phyloP scores from a whole-genome alignment of 1,140 invertebrate species.

The Drosophila bocqueti region DNA sequence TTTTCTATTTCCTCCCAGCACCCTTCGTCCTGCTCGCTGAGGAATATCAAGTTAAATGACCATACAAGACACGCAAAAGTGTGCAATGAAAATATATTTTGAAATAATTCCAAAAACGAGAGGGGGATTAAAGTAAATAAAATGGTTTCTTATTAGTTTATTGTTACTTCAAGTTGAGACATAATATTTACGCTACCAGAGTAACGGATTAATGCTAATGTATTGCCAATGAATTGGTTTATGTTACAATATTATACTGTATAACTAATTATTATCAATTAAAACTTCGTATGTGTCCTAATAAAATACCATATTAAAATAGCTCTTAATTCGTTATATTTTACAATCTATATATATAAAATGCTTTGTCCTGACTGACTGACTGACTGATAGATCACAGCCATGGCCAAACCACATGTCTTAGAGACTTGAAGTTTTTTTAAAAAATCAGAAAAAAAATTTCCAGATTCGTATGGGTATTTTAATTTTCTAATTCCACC shows the following conservation, averaged over 20 bases:
- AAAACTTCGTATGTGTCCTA: accelerated
- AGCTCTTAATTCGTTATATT: background rate
- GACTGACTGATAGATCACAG: no score
- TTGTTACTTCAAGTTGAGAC: background rate
- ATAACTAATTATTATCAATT: background rate
- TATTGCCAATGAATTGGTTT: background rate
- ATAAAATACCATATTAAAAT: background rate
- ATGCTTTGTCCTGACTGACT: no score
- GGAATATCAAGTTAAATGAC: slow-evolving; percentile 45
- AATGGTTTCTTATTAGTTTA: background rate
- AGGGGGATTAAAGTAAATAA: background rate
- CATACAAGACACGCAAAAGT: slow-evolving; percentile 31
- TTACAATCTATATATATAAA: no score
- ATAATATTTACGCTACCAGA: background rate
- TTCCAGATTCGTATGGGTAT: no score
- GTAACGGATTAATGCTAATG: no score
- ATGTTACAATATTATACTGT: no score
- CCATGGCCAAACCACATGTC: no score
- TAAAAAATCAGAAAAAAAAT: no score
- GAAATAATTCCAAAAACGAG: background rate
- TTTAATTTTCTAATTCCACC: no score
- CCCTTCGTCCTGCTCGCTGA: background rate
- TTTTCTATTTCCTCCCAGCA: slow-evolving; percentile 14
- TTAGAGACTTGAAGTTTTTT: no score
- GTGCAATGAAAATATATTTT: slow-evolving; percentile 22